phyloP scores from a whole-genome alignment of 2,113 vertebrate genomes.

The Notiomystis cincta region DNA sequence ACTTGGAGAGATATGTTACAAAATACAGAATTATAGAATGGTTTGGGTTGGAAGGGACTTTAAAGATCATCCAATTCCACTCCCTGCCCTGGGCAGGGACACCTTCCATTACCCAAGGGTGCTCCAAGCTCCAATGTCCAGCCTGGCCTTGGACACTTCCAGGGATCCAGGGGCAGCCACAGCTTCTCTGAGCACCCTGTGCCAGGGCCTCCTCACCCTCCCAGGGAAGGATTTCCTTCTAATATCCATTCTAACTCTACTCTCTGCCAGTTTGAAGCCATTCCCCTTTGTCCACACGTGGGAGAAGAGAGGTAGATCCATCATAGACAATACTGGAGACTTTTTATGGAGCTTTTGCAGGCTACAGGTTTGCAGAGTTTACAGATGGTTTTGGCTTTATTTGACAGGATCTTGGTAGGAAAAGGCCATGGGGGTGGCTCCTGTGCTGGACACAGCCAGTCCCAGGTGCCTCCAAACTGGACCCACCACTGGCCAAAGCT shows the following conservation, averaged over 20 bases:
- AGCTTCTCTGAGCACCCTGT: background rate
- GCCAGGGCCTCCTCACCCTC: fast-evolving
- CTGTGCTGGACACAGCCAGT: background rate
- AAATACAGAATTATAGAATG: background rate
- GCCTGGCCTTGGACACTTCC: background rate
- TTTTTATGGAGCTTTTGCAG: background rate
- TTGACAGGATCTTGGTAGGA: background rate
- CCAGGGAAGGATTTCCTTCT: fast-evolving
- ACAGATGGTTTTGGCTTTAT: background rate
- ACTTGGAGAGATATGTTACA: background rate
- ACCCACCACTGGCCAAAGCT: background rate
- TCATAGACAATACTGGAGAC: background rate
- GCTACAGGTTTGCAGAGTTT: background rate
- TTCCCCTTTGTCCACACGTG: fast-evolving
- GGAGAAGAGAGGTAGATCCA: background rate
- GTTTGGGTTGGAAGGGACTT: background rate
- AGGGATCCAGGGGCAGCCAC: background rate
- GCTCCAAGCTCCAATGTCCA: background rate
- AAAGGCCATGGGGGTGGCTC: background rate
- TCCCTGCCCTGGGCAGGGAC: background rate
- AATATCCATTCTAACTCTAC: too few relatives aligned
- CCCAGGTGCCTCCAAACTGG: background rate
- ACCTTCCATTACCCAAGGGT: background rate
- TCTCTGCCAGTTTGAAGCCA: background rate
- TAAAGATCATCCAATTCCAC: background rate